Evolutionary conservation across 1,140 invertebrate species (phyloP).

Genomic region (Colletes gigas): DNA sequence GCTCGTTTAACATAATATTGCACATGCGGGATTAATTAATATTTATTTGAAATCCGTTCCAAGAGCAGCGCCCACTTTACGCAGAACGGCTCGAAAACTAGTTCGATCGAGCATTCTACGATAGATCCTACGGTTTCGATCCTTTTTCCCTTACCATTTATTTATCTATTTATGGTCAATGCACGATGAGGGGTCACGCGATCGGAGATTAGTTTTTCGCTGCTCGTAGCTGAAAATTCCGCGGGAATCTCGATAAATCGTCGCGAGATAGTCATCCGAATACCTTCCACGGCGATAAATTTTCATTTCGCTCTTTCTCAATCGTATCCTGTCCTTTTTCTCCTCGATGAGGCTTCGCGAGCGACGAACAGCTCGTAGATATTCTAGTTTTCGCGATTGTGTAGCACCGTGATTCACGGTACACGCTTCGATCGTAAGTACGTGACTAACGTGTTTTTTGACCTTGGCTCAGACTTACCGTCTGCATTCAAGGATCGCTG

Average conservation of each 20-base stretch:
- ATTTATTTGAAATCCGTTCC: slow-evolving; percentile 30
- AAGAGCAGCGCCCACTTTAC: neutral
- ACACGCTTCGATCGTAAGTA: slow-evolving; percentile 26
- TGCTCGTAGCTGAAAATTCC: neutral
- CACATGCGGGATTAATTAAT: slow-evolving; percentile 28
- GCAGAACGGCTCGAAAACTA: neutral
- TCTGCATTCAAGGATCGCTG: slow-evolving; percentile 30
- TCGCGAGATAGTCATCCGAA: neutral
- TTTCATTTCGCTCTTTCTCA: neutral
- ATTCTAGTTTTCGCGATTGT: slow-evolving; percentile 40
- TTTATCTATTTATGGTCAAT: neutral
- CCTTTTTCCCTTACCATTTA: neutral
- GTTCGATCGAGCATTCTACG: neutral
- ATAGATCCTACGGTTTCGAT: neutral
- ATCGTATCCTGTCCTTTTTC: neutral
- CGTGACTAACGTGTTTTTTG: slow-evolving; percentile 44
- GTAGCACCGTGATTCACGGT: slow-evolving; percentile 26
- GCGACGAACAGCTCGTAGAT: neutral
- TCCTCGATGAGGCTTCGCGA: neutral
- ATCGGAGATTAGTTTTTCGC: neutral
- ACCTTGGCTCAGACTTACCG: slow-evolving; percentile 27
- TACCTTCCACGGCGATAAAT: neutral
- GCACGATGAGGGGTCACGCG: neutral
- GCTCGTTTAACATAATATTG: slow-evolving; percentile 20
- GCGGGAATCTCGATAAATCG: neutral